Percentiles rank a stretch among this genome's conserved stretches.
Conservation (phyloP, 2,113 vertebrate species). For the Saimiri boliviensis region DNA sequence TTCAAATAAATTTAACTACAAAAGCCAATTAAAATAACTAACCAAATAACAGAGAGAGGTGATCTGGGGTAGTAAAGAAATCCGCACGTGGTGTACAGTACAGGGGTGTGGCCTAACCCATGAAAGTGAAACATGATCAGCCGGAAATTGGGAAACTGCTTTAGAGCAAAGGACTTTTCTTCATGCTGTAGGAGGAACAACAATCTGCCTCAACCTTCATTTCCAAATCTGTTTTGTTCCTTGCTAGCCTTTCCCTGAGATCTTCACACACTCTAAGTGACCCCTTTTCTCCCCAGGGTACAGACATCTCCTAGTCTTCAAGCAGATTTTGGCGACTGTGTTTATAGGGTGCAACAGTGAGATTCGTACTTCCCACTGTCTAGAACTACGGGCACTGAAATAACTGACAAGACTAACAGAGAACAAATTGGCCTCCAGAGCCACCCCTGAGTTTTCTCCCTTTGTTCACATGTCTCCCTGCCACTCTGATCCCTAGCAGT, state of each 20-base stretch:
- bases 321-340: neutral
- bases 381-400: neutral
- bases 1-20: conserved; percentile 19
- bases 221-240: neutral
- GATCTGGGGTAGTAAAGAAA: neutral
- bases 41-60: neutral
- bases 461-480: neutral
- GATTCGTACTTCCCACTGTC: neutral
- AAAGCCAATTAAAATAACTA: conserved; percentile 5
- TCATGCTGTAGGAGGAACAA: neutral
- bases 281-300: neutral
- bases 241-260: neutral
- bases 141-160: neutral
- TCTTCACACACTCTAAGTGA: neutral
- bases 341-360: neutral
- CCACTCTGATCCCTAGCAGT: no score
- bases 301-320: neutral
- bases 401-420: neutral
- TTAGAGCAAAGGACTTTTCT: neutral
- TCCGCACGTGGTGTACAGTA: accelerated
- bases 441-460: accelerated
- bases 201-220: neutral
- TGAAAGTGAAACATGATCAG: accelerated
- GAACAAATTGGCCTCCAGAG: neutral
- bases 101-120: neutral